Percentiles rank a stretch among this genome's conserved stretches.
phyloP scores from a whole-genome alignment of 2,797 vertebrate genomes.

The Myotis vivesi region DNA sequence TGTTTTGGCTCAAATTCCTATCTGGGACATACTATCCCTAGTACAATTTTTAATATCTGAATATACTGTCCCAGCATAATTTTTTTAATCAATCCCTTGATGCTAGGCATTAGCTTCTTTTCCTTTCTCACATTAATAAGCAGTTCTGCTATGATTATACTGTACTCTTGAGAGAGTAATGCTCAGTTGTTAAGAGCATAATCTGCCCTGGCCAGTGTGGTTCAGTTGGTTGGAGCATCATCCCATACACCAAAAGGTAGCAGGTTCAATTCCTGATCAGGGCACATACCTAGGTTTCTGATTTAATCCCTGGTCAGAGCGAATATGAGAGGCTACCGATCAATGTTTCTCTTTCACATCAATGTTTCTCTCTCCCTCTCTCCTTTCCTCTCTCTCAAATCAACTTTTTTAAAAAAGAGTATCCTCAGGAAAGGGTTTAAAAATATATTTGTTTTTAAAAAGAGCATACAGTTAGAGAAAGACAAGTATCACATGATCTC shows the following conservation, averaged over 20 bases:
- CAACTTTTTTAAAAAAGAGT: not conserved
- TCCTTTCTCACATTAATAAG: constrained; percentile 12
- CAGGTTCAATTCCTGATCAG: not conserved
- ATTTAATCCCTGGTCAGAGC: not conserved
- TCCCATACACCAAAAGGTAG: not conserved
- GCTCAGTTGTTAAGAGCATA: not conserved
- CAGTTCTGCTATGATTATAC: not conserved
- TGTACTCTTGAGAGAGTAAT: not conserved
- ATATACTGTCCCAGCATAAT: not conserved
- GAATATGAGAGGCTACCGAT: not conserved
- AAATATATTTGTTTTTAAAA: not conserved
- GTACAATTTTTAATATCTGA: constrained; percentile 5
- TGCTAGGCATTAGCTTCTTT: not conserved
- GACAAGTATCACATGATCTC: no score
- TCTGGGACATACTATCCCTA: not conserved
- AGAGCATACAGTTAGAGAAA: not conserved
- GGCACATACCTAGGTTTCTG: not conserved
- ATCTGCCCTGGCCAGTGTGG: not conserved
- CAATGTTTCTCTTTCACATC: not conserved
- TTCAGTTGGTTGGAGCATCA: not conserved
- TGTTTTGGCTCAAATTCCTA: constrained; percentile 8
- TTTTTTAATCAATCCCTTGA: constrained; percentile 7
- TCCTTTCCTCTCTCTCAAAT: not conserved
- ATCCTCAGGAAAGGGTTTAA: not conserved
- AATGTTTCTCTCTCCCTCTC: not conserved